Conservation (phyloP, 1,140 invertebrate genomes). For the Cryptotermes secundus region DNA sequence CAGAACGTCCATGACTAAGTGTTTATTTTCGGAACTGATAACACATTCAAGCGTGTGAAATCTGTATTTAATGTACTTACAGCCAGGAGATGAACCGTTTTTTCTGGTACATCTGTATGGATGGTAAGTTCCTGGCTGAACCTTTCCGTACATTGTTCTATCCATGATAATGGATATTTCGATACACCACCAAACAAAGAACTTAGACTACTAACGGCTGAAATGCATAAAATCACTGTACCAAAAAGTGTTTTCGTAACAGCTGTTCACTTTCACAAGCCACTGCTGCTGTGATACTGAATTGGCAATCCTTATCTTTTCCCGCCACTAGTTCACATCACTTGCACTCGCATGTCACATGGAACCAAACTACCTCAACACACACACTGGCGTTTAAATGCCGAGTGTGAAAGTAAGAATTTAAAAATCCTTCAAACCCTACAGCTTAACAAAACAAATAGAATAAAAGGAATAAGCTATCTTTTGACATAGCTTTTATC, state of each 20-base stretch:
- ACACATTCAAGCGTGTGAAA: background rate
- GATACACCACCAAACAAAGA: too few species aligned
- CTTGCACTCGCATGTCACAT: constrained; percentile 1
- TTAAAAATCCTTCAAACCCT: background rate
- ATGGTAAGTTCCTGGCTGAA: constrained; percentile 73
- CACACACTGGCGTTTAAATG: constrained; percentile 23
- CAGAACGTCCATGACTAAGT: background rate
- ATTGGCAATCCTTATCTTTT: background rate
- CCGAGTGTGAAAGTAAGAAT: background rate
- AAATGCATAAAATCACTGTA: too few species aligned
- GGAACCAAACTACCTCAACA: background rate
- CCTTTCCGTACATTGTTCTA: constrained; percentile 81
- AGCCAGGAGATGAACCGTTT: constrained; percentile 78
- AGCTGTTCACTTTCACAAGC: background rate
- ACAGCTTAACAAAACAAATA: too few species aligned
- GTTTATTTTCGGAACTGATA: background rate
- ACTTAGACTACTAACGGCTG: too few species aligned
- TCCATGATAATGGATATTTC: constrained; percentile 59
- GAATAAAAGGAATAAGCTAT: background rate
- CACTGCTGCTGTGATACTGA: background rate
- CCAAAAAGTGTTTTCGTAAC: background rate
- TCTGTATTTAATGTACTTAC: constrained; percentile 61
- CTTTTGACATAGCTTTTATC: background rate
- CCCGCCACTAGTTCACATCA: background rate
- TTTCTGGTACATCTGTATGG: constrained; percentile 77